Base-by-base conservation (phyloP, 2,888 invertebrate species). In the Clistopyga incitator region DNA sequence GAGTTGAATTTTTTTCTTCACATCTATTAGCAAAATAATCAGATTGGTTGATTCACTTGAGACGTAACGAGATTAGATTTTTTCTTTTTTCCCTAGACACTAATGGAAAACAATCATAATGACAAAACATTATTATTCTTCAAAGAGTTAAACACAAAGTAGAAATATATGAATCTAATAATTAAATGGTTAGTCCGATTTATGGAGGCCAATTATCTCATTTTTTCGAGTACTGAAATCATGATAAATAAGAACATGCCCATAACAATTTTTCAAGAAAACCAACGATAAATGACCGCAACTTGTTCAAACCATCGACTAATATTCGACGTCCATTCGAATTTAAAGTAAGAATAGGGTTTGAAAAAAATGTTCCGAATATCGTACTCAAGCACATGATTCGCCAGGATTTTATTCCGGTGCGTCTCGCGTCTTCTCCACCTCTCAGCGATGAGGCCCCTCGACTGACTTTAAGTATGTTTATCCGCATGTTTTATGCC, bases 401-500 rank as follows among this genome's bases (percentile, higher is more conserved):
- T 47, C 59, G 74, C 29, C 50, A 50, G 61, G 38, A 50, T 64
- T 75, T 78, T 84, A 81, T 65, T 50, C 68, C 25, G 72, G 42
- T 76, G 42, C 15, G 18, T 20, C 38, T 47, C 15, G 45, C 47
- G 23, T 38, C 25, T 23, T 13, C 61, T 74, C 54, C 70, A 8
- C 45, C 42, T 11, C 56, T n/a, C 6, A 10, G 29, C 56, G 59
- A 59, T 59, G 45, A 38, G 42, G 15, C 34, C 29, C 59, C 50
- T 64, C 74, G 74, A 18, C 74, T 78, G 76, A 85, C 85, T 87
- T 88, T 86, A 87, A 89, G 88, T 87, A 88, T 86, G 88, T 89
- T 89, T 89, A 89, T 89, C 88, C 88, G 86, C 87, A 84, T 88
- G 88, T 88, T 91, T 88, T 88, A 89, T 88, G 86, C 86, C 82